A percentile compares a stretch with the other conserved stretches of the same genome.
phyloP scores from a whole-genome alignment of 2,888 invertebrate species.

The Scaptomyza cyrtandrae region DNA sequence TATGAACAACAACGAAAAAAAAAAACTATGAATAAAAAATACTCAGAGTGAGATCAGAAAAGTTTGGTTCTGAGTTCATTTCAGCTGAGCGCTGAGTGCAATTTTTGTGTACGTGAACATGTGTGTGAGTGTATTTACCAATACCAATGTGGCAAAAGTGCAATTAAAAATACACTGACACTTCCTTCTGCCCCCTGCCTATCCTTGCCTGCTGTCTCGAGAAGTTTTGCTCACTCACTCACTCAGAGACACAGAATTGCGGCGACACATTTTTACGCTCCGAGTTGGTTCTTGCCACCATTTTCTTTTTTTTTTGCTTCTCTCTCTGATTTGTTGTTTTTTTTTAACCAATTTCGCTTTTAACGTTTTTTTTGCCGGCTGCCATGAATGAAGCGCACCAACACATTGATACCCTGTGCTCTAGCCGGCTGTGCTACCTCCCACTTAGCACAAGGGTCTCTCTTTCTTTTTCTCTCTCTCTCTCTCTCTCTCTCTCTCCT shows the following conservation, averaged over 20 bases:
- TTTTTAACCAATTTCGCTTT: slow-evolving; percentile 77
- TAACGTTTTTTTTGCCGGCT: slow-evolving; percentile 78
- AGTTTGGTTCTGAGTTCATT: slow-evolving; percentile 55
- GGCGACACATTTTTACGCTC: slow-evolving; percentile 59
- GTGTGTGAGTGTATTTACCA: slow-evolving; percentile 28
- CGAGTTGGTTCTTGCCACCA: slow-evolving; percentile 58
- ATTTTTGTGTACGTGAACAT: slow-evolving; percentile 9
- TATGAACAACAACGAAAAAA: slow-evolving; percentile 24
- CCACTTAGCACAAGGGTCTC: slow-evolving; percentile 54
- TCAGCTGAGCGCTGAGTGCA: slow-evolving; percentile 41
- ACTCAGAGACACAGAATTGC: slow-evolving; percentile 23
- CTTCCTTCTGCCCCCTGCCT: slow-evolving; percentile 41
- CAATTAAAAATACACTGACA: slow-evolving; percentile 76
- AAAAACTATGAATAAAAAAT: slow-evolving; percentile 38
- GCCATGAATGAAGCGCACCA: slow-evolving; percentile 76
- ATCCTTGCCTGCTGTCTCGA: slow-evolving; percentile 38
- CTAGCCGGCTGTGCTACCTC: slow-evolving; percentile 68
- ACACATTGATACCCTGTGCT: slow-evolving; percentile 37
- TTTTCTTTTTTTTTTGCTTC: slow-evolving; percentile 68
- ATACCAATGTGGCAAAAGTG: slow-evolving; percentile 51
- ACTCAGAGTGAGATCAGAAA: slow-evolving; percentile 48
- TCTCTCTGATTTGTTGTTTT: slow-evolving; percentile 26
- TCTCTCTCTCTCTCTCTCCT: slow-evolving; percentile 4
- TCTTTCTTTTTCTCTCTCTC: slow-evolving; percentile 5
- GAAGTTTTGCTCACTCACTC: slow-evolving; percentile 38